These are phyloP conservation scores for Capra hircus DNA, from an alignment of 2,113 vertebrate genomes.

Conservation along the genomic window DNA sequence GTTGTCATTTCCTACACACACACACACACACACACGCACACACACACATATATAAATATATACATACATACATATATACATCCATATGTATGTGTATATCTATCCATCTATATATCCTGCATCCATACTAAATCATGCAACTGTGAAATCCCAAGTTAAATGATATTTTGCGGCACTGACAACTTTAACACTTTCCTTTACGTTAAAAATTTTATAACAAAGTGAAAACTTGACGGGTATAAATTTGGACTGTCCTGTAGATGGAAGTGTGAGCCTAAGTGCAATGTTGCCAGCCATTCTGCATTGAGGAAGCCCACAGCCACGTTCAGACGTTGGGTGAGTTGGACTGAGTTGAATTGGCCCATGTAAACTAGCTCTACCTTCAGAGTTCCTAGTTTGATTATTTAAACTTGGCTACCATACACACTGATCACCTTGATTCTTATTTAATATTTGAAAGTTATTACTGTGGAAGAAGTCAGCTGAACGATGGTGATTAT, in stretches of 20 bases:
- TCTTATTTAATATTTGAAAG: slow-evolving; percentile 59
- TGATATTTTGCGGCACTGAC: not conserved
- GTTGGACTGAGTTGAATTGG: not conserved
- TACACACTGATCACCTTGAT: slow-evolving; percentile 32
- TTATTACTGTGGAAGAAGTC: slow-evolving; percentile 55
- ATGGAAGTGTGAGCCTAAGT: not conserved
- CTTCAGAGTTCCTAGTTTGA: slow-evolving; percentile 12
- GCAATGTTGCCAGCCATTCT: not conserved
- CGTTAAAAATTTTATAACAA: not conserved
- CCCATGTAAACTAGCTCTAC: not conserved
- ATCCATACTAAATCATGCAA: not conserved
- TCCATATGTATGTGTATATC: not conserved
- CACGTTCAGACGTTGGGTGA: not conserved
- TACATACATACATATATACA: not conserved
- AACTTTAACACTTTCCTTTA: not conserved
- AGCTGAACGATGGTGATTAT: slow-evolving; percentile 49
- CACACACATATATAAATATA: accelerated
- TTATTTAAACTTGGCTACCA: slow-evolving; percentile 38
- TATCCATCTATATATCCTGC: not conserved
- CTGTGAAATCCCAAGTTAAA: not conserved
- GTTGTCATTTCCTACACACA: not conserved
- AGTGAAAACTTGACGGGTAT: not conserved
- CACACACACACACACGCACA: too few relatives aligned
- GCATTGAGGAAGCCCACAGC: not conserved
- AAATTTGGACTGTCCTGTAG: not conserved